Evolutionary conservation across 2,888 invertebrate species (phyloP), one percentile per base, ranked within the genome.

Genomic region (Chymomyza procnemis): DNA sequence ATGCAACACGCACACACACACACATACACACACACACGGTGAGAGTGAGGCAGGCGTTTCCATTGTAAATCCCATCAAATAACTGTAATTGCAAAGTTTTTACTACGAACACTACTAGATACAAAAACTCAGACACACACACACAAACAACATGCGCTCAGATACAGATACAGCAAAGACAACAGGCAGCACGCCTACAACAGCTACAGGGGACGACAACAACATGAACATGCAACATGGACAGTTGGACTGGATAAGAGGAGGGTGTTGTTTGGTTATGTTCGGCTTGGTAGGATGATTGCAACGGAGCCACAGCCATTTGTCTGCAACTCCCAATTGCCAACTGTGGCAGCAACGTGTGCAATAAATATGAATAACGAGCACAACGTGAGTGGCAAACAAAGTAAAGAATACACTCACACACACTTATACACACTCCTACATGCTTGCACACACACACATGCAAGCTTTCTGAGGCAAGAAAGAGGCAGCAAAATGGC

Each of bases 331-430:
- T 71, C 71, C 68, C 75, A 56, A 65, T 69, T 65, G 75, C 64
- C 59, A 54, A 55, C 41, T 56, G 74, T 59, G 67, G 64, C 60
- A 26, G 61, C 76, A 83, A 81, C 82, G 82, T 83, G 79, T 85
- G 87, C 85, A 87, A 85, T 85, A 85, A 87, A 85, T 85, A 85
- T 87, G 86, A 87, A 86, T 87, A 85, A 85, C 85, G 86, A 85
- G 86, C 88, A 73, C 80, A 74, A 87, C 88, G 84, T 87, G 85
- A 87, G 85, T 82, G 83, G 85, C 85, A 82, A 82, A 87, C 82
- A 79, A 86, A 82, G 85, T 81, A 82, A 77, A 77, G 73, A 67
- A 65, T 61, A 61, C 22, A 46, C 61, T 19, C 30, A 18, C 12
- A 52, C 22, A 56, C 55, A 58, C 64, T 46, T 58, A 58, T 57